phyloP scores from a whole-genome alignment of 1,140 invertebrate genomes.

The Drosophila pectinifera region DNA sequence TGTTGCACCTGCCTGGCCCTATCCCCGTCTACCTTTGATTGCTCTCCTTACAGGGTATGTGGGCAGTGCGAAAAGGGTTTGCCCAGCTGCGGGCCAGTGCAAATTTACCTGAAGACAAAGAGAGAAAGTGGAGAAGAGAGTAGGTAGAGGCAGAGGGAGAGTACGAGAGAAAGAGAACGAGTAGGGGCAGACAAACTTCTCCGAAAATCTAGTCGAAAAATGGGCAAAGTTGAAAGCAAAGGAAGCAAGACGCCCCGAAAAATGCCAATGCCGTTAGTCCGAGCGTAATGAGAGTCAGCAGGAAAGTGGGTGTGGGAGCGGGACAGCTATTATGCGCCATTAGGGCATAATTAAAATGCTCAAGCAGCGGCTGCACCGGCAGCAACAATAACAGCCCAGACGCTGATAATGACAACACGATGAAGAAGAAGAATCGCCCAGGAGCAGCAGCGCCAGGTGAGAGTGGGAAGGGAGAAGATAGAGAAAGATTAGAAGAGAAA shows the following conservation, averaged over 20 bases:
- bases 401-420: conserved; percentile 58
- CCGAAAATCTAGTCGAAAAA: conserved; percentile 58
- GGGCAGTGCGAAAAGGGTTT: conserved; percentile 35
- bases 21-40: too few species aligned
- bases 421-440: conserved; percentile 11
- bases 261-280: conserved; percentile 53
- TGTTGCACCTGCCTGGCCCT: too few species aligned
- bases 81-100: conserved; percentile 54
- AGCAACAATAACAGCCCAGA: conserved; percentile 31
- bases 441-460: conserved; percentile 4
- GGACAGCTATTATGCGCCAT: conserved; percentile 79
- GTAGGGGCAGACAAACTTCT: conserved; percentile 14
- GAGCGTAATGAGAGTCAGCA: conserved; percentile 41
- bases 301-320: conserved; percentile 6
- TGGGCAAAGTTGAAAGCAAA: conserved; percentile 51
- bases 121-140: background rate
- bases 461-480: background rate
- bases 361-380: conserved; percentile 51
- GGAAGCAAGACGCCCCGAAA: conserved; percentile 13
- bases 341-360: conserved; percentile 85
- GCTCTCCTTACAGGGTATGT: conserved; percentile 11
- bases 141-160: background rate
- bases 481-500: background rate
- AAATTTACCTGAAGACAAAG: conserved; percentile 74
- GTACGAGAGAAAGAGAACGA: too few species aligned